A percentile compares a stretch with the other conserved stretches of the same genome.
phyloP scores from a whole-genome alignment of 2,113 vertebrate genomes.

The Cyphomyrus plagiostoma region DNA sequence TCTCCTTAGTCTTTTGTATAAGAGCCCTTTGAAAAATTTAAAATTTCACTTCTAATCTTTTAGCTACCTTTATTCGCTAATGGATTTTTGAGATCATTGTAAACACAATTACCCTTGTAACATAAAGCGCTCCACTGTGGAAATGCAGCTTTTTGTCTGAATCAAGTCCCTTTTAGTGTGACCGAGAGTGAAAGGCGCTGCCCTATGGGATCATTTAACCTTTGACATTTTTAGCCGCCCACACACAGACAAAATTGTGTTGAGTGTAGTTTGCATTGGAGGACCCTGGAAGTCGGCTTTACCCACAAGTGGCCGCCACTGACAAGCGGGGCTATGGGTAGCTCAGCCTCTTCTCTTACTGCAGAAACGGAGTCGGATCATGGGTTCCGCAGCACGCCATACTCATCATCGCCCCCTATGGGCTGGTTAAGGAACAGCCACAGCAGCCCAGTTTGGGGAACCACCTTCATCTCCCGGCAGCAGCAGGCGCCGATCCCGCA shows the following conservation, averaged over 20 bases:
- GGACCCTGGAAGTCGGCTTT: not conserved
- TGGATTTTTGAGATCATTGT: not conserved
- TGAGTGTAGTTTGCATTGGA: not conserved
- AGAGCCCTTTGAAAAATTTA: not conserved
- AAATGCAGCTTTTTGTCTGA: constrained; percentile 7
- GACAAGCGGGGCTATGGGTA: constrained; percentile 72
- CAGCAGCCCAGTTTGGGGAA: constrained; percentile 76
- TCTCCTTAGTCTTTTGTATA: not conserved
- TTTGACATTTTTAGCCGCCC: not conserved
- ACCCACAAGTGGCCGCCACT: constrained; percentile 24
- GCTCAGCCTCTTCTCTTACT: constrained; percentile 89
- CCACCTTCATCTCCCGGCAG: constrained; percentile 75
- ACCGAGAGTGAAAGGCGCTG: not conserved
- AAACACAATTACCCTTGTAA: not conserved
- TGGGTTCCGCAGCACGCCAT: constrained; percentile 73
- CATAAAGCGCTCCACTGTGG: not conserved
- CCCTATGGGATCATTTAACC: not conserved
- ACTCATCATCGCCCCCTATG: constrained; percentile 69
- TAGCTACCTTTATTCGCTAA: not conserved
- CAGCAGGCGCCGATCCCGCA: constrained; percentile 59
- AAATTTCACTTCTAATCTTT: not conserved
- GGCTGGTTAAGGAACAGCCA: constrained; percentile 84
- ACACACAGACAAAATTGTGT: not conserved
- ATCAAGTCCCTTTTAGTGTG: not conserved
- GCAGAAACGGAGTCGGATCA: constrained; percentile 91